Conservation (phyloP, 2,797 vertebrate genomes). For the Protonibea diacanthus region DNA sequence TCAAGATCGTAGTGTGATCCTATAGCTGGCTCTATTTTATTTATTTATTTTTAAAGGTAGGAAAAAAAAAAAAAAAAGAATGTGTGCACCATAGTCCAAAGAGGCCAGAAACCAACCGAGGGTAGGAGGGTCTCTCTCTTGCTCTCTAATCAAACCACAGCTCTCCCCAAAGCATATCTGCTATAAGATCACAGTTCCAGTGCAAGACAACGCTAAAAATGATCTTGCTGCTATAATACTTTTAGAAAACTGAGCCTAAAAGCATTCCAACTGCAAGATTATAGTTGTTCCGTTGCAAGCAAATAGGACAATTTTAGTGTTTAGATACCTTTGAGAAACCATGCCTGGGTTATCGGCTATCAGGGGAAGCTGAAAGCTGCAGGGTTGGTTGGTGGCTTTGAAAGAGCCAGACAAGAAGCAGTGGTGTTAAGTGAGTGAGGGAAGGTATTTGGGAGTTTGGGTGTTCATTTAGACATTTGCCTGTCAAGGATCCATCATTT, state of each 20-base stretch:
- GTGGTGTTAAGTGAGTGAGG: slow-evolving; percentile 58
- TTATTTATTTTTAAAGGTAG: slow-evolving; percentile 17
- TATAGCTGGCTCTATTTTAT: slow-evolving; percentile 65
- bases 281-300: slow-evolving; percentile 52
- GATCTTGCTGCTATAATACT: slow-evolving; percentile 60
- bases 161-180: slow-evolving; percentile 60
- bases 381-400: slow-evolving; percentile 53
- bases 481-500: slow-evolving; percentile 63
- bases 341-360: slow-evolving; percentile 61
- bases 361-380: slow-evolving; percentile 70
- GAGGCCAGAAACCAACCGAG: slow-evolving; percentile 74
- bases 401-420: slow-evolving; percentile 67
- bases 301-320: slow-evolving; percentile 71
- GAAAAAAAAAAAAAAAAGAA: slow-evolving; percentile 20
- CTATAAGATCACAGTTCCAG: slow-evolving; percentile 54
- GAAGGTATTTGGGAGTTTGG: slow-evolving; percentile 40
- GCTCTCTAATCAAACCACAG: slow-evolving; percentile 50
- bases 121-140: slow-evolving; percentile 63
- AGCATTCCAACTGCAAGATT: slow-evolving; percentile 59
- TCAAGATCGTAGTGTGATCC: slow-evolving; percentile 82
- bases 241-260: slow-evolving; percentile 49
- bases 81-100: slow-evolving; percentile 75
- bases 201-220: slow-evolving; percentile 43
- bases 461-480: slow-evolving; percentile 59
- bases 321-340: slow-evolving; percentile 70